phyloP scores from a whole-genome alignment of 2,888 invertebrate species.

The Brachylomia viminalis region DNA sequence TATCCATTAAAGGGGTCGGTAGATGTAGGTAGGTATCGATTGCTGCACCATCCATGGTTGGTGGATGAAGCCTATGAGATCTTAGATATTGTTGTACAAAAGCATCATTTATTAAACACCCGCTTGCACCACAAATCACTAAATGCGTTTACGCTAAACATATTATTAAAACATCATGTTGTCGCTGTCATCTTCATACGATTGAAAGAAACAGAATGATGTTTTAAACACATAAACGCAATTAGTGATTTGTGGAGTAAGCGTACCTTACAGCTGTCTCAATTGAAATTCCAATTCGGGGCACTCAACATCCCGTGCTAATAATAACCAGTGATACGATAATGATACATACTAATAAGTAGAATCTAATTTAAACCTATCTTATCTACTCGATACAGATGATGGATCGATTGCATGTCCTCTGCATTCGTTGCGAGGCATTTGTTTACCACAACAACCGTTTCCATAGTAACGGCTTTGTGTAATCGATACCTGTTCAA shows the following conservation, averaged over 20 bases:
- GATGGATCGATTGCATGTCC: slow-evolving; percentile 55
- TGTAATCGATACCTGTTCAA: slow-evolving; percentile 82
- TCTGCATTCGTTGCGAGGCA: slow-evolving; percentile 62
- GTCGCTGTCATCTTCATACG: too few species aligned
- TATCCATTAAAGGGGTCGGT: background rate
- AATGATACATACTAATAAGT: slow-evolving; percentile 12
- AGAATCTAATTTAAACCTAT: slow-evolving; percentile 21
- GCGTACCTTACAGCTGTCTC: background rate
- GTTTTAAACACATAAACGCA: background rate
- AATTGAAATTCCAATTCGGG: slow-evolving; percentile 5
- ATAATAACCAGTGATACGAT: background rate
- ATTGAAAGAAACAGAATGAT: background rate
- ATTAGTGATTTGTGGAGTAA: background rate
- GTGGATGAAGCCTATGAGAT: background rate
- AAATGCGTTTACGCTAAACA: too few species aligned
- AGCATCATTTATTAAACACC: too few species aligned
- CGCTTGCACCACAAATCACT: too few species aligned
- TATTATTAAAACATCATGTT: too few species aligned
- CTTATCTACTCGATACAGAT: slow-evolving; percentile 36
- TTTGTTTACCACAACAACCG: slow-evolving; percentile 81
- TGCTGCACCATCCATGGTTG: background rate
- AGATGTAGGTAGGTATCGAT: background rate
- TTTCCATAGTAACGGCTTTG: slow-evolving; percentile 78
- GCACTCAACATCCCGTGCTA: slow-evolving; percentile 27
- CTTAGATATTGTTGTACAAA: too few species aligned